Percentiles rank a stretch among this genome's conserved stretches.
These are phyloP conservation scores for Enteromius afrohamiltoni DNA, from an alignment of 2,797 vertebrate species.

Conservation along the genomic window DNA sequence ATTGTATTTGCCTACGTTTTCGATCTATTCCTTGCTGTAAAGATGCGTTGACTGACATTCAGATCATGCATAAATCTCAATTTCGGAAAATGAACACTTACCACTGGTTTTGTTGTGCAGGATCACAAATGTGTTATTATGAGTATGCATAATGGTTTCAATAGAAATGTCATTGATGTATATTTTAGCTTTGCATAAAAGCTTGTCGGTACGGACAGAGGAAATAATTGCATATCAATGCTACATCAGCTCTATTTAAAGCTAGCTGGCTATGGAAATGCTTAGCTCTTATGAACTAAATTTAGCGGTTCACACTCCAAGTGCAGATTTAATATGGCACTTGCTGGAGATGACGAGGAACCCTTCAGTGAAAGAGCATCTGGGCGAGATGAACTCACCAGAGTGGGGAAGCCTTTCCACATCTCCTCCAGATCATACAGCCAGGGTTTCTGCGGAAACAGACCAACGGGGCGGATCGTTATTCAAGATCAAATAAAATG, in stretches of 20 bases:
- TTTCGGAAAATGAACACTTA: no score
- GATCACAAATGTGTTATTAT: neutral
- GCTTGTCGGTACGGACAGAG: neutral
- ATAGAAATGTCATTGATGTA: neutral
- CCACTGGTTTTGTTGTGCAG: no score
- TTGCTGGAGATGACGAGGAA: neutral
- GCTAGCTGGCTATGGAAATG: neutral
- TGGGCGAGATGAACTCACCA: slow-evolving; percentile 75
- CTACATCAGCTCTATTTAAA: neutral
- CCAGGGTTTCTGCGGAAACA: slow-evolving; percentile 87
- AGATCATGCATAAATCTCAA: no score
- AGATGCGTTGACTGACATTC: neutral
- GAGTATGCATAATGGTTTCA: neutral
- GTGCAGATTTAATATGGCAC: neutral
- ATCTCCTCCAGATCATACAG: slow-evolving; percentile 90
- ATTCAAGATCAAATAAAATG: fast-evolving
- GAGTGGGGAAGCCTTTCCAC: slow-evolving; percentile 91
- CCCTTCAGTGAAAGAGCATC: neutral
- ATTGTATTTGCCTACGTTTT: neutral
- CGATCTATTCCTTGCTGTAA: neutral
- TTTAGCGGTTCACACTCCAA: neutral
- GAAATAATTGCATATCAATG: neutral
- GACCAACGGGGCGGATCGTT: neutral
- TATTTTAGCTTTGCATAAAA: neutral
- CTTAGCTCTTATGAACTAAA: neutral